Conservation (phyloP, 2,797 vertebrate genomes). For the Crenichthys baileyi region DNA sequence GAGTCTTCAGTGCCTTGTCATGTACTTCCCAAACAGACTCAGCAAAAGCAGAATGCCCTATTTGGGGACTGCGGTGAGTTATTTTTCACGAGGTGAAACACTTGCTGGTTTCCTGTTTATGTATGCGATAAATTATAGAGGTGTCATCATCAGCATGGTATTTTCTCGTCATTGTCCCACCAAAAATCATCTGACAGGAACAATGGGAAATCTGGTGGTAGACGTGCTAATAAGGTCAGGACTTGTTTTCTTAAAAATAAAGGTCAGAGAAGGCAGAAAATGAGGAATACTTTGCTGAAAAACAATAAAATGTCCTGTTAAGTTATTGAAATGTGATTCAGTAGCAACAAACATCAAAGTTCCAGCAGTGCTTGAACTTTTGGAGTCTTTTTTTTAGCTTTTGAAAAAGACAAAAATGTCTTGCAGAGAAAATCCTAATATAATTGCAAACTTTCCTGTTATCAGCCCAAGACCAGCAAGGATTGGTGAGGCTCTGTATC, state of each 20-base stretch:
- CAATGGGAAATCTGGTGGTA: constrained; percentile 27
- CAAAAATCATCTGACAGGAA: constrained; percentile 47
- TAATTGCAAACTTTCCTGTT: constrained; percentile 2
- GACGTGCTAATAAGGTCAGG: constrained; percentile 46
- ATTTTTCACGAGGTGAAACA: not conserved
- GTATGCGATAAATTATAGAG: constrained; percentile 16
- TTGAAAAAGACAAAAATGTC: not conserved
- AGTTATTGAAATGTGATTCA: not conserved
- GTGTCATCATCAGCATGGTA: not conserved
- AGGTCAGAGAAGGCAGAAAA: constrained; percentile 39
- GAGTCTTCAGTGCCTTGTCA: constrained; percentile 48
- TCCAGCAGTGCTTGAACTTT: not conserved
- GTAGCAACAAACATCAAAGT: not conserved
- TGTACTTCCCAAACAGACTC: constrained; percentile 32
- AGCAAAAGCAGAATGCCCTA: constrained; percentile 39
- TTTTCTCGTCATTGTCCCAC: not conserved
- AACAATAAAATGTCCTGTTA: not conserved
- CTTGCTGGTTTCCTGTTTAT: constrained; percentile 8
- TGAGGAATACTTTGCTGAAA: not conserved
- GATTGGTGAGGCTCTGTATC: not conserved
- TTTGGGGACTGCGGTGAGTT: constrained; percentile 12
- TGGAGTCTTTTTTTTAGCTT: constrained; percentile 5
- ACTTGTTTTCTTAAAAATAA: constrained; percentile 29
- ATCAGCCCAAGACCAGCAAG: constrained; percentile 1
- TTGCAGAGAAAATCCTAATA: constrained; percentile 12